phyloP scores from a whole-genome alignment of 2,113 vertebrate genomes.

The Trichechus manatus region DNA sequence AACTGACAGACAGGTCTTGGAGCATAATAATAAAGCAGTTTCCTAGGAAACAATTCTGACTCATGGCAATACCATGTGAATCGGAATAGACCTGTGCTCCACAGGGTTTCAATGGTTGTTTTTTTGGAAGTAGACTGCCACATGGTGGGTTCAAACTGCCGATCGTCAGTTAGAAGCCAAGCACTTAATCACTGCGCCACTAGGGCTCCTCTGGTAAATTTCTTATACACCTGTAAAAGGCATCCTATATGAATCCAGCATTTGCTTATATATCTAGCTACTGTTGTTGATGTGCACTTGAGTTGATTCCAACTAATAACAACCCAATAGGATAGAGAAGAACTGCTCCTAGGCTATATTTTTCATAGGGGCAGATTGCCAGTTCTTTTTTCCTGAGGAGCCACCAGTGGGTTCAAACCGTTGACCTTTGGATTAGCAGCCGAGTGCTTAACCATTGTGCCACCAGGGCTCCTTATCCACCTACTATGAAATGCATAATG shows the following conservation, averaged over 20 bases:
- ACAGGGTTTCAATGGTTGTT: too few relatives aligned
- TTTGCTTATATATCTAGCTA: neutral
- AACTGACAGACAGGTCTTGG: too few relatives aligned
- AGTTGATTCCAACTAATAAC: neutral
- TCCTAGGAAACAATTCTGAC: too few relatives aligned
- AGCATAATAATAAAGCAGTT: too few relatives aligned
- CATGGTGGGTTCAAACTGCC: neutral
- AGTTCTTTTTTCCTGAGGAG: neutral
- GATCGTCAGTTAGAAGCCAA: neutral
- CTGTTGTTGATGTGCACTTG: neutral
- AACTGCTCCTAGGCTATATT: neutral
- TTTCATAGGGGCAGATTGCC: neutral
- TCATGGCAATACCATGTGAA: too few relatives aligned
- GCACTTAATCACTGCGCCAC: neutral
- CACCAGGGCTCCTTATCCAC: neutral
- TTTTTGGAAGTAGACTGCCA: neutral
- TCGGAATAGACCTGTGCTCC: too few relatives aligned
- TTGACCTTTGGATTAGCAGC: neutral
- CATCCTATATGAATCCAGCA: too few relatives aligned
- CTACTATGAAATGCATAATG: neutral
- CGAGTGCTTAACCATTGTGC: neutral
- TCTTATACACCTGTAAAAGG: fast-evolving
- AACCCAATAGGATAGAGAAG: neutral
- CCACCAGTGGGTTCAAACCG: neutral
- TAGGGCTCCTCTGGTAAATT: too few relatives aligned